Evolutionary conservation across 2,888 invertebrate genomes (phyloP), one percentile per base, ranked within the genome.

Genomic region (Mythimna ferrago): DNA sequence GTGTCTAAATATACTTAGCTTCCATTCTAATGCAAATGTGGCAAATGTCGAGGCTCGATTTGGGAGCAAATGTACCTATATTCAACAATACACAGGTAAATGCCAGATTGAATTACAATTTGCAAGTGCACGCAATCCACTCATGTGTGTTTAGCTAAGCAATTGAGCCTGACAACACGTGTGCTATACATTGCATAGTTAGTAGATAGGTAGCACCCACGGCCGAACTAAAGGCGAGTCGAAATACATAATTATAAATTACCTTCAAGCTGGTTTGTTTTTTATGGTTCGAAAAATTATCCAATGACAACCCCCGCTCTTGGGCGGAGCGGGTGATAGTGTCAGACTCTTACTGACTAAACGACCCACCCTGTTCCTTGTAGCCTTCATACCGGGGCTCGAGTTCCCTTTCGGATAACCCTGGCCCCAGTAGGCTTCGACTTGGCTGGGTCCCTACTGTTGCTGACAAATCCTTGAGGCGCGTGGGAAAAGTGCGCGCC

Each of bases 11-110:
- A 32, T 11, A 60, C 11, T 11, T 60, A 2, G n/a, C n/a, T 60
- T 60, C 35, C 14, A 41, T 41, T 67, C n/a, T 26, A 54, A 54
- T 44, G 19, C 4, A 54, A 69, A 70, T 70, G 21, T 44, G 35
- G 19, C 4, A 54, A 69, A 70, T 70, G 21, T 44, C 32, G 56
- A 35, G 21, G 19, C 14, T 44, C 10, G 11, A 48, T 71, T 71
- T 70, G 44, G 21, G 19, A 21, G 26, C 48, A 66, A 51, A 35
- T 2, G 7, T 11, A 64, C 26, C 26, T 48, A 21, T 48, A 21
- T 65, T 65, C 67, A 51, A 35, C 19, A 51, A 21, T 66, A 38
- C 51, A 26, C 1, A 19, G 48, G 19, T 66, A 51, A 51, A 66
- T 21, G 35, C 11, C 19, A 35, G 65, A 16, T 65, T 11, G n/a